Evolutionary conservation across 2,888 invertebrate species (phyloP), one percentile per base, ranked within the genome.

Genomic region (Heteropelma amictum): DNA sequence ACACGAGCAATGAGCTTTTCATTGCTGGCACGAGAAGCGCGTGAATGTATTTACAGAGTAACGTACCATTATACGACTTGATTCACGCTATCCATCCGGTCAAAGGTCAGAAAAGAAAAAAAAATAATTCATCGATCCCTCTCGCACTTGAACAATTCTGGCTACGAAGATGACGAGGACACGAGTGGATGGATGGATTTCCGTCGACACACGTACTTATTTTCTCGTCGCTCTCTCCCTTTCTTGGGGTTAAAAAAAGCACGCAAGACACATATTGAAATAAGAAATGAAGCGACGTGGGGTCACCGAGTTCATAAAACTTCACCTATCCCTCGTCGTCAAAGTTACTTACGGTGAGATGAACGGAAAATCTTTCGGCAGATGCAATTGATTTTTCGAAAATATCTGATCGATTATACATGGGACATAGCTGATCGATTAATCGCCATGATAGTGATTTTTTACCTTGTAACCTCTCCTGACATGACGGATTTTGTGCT

Each of bases 111-210:
- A 38, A 47, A 53, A n/a, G 14, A 38, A 42, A 51, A 42, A 40
- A 79, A 78, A 81, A 79, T 80, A 81, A 79, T 79, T 81, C 78
- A 79, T 79, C 67, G 79, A 81, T 80, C 82, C 82, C 82, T 81
- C 81, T 77, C 68, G 70, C 70, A 53, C 47, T 35, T 54, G 42
- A 53, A 69, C 53, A 42, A 64, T 47, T 61, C 61, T 58, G 49
- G 76, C 61, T n/a, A 60, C 54, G 68, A 35, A 58, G 54, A 67
- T 54, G 65, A 70, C 65, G 54, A 54, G 61, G 54, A 54, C 42
- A 26, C 26, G 45, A 30, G 49, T 60, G 71, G 68, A 72, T 64
- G 45, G 64, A 67, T 75, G 61, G 54, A 61, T 67, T 40, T 23
- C 19, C 45, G 12, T 26, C 23, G 38, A 38, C 26, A 33, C 21